A percentile compares a stretch with the other conserved stretches of the same genome.
These are phyloP conservation scores for Drosophila robusta DNA, from an alignment of 2,888 invertebrate species.

Conservation along the genomic window DNA sequence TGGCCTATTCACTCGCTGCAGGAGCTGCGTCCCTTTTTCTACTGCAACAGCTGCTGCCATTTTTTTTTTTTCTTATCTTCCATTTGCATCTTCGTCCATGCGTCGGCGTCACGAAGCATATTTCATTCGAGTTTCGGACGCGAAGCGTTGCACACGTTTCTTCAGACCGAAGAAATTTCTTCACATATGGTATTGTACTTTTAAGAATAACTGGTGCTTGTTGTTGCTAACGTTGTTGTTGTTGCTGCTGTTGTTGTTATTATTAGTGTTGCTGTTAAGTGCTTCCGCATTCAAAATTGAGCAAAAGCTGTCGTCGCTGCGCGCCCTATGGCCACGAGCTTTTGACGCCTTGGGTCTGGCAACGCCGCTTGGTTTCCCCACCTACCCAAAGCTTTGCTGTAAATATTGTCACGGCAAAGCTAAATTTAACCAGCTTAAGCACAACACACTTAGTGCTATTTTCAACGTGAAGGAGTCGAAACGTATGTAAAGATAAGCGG, in stretches of 20 bases:
- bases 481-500: slow-evolving; percentile 29
- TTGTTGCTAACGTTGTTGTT: slow-evolving; percentile 8
- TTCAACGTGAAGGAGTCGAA: slow-evolving; percentile 44
- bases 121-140: slow-evolving; percentile 28
- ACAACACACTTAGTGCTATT: slow-evolving; percentile 33
- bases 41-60: slow-evolving; percentile 19
- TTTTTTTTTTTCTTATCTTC: slow-evolving; percentile 6
- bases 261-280: slow-evolving; percentile 20
- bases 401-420: slow-evolving; percentile 33
- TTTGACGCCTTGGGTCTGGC: slow-evolving; percentile 16
- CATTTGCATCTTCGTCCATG: slow-evolving; percentile 1
- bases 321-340: slow-evolving; percentile 21
- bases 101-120: neutral
- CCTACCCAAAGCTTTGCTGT: slow-evolving; percentile 30
- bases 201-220: slow-evolving; percentile 1
- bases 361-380: slow-evolving; percentile 33
- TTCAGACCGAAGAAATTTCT: neutral
- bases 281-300: slow-evolving; percentile 14
- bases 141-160: slow-evolving; percentile 6
- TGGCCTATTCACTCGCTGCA: slow-evolving; percentile 3
- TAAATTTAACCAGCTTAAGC: slow-evolving; percentile 24
- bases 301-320: neutral
- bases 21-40: slow-evolving; percentile 4
- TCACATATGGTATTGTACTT: slow-evolving; percentile 31
- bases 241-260: neutral